Base-by-base conservation (phyloP, 2,113 vertebrate genomes). In the Macquaria australasica region DNA sequence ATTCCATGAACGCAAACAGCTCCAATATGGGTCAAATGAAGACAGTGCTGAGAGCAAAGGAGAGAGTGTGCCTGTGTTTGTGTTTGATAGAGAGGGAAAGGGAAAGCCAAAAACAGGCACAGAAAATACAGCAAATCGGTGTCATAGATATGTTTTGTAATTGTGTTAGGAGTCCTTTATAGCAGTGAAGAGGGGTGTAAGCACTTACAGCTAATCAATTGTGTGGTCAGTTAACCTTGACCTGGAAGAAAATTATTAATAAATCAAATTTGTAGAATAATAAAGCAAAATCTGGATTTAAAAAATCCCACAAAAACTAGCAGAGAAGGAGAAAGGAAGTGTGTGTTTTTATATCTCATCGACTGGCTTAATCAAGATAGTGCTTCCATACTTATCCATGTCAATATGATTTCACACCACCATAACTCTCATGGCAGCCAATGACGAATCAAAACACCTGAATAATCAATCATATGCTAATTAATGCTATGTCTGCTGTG, bases 381-480 rank as follows among this genome's bases (percentile, higher is more conserved):
- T 78, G 81, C 77, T 79, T 60, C 25, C 20, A 56, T 83, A 84
- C 77, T 78, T 84, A 91, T 90, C 81, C 28, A 69, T 71, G 86
- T 85, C 83, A 50, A 62, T 81, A 53, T 86, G 74, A 88, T 91
- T 93, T 89, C 73, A 74, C 86, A 51, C 62, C 76, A 28, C n/a
- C n/a, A 51, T 77, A 77, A 73, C 34, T 86, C 77, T 82, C 66
- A 34, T 23, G 58, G 73, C 66, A 69, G 77, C 67, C 31, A 50
- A 11, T 75, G 87, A 88, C 75, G 74, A 90, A 76, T 21, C 55
- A 70, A 37, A 73, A 72, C 48, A 73, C 56, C 72, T 76, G 56
- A 85, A 43, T 60, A 67, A 87, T 88, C 67, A 70, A 69, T 89
- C 56, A 79, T 60, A 78, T 84, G 73, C 74, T 86, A 81, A 91